Conservation (phyloP, 2,113 vertebrate species). For the Mesocricetus auratus region DNA sequence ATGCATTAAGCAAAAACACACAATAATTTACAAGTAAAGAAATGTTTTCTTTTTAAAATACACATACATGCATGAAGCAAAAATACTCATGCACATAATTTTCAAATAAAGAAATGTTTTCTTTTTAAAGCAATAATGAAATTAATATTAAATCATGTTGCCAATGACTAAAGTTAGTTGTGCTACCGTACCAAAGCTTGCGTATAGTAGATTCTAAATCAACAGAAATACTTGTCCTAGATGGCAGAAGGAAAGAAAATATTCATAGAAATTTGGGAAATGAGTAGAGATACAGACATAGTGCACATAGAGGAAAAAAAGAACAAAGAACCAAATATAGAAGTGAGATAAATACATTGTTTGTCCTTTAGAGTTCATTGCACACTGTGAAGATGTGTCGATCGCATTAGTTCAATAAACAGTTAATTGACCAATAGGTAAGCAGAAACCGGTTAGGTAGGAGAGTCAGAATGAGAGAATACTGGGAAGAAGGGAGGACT, state of each 20-base stretch:
- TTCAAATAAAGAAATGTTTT: neutral
- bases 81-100: neutral
- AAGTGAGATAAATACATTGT: neutral
- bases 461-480: too few relatives aligned
- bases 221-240: neutral
- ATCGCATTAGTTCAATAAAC: too few relatives aligned
- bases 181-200: too few relatives aligned
- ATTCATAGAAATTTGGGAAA: neutral
- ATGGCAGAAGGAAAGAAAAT: slow-evolving; percentile 52
- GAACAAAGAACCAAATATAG: neutral
- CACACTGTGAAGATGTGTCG: too few relatives aligned
- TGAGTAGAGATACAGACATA: neutral
- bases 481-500: too few relatives aligned
- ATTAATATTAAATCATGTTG: neutral
- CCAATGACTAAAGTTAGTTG: neutral
- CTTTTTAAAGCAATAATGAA: neutral
- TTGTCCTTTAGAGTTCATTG: too few relatives aligned
- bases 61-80: neutral
- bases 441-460: too few relatives aligned
- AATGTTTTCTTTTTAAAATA: too few relatives aligned
- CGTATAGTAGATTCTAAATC: neutral
- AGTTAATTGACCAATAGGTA: too few relatives aligned
- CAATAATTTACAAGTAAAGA: too few relatives aligned
- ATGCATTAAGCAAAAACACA: too few relatives aligned
- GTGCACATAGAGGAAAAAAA: neutral